Evolutionary conservation across 2,888 invertebrate species (phyloP).

Genomic region (Euzophera pinguis): DNA sequence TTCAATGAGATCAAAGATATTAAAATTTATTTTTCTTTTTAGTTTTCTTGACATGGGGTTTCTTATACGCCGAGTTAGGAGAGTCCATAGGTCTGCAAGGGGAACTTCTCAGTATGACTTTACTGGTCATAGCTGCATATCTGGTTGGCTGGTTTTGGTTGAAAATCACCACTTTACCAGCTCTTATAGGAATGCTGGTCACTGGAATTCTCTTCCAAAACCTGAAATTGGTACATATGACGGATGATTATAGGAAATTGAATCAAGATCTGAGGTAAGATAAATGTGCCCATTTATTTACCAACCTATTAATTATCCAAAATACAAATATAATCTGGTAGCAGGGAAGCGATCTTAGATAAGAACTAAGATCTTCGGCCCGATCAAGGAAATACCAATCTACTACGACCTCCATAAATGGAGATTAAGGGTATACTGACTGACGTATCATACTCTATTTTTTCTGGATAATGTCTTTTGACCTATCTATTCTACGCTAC

Average conservation of each 20-base stretch:
- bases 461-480: no score
- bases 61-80: slow-evolving; percentile 83
- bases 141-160: slow-evolving; percentile 85
- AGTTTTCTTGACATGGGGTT: slow-evolving; percentile 84
- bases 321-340: no score
- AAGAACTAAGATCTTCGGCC: no score
- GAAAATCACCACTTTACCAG: slow-evolving; percentile 84
- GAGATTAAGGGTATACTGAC: no score
- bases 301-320: no score
- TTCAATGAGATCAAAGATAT: no score
- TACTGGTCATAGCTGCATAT: slow-evolving; percentile 84
- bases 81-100: slow-evolving; percentile 82
- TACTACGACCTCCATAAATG: no score
- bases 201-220: slow-evolving; percentile 86
- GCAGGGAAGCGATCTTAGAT: no score
- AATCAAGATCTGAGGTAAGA: slow-evolving; percentile 82
- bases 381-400: no score
- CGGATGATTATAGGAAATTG: slow-evolving; percentile 80
- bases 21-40: slow-evolving; percentile 33
- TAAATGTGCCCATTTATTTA: neutral
- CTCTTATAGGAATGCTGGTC: slow-evolving; percentile 87
- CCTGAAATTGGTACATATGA: slow-evolving; percentile 80
- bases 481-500: no score
- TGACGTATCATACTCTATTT: no score
- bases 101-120: slow-evolving; percentile 82